phyloP scores from a whole-genome alignment of 2,113 vertebrate species.

The Thermophis baileyi region DNA sequence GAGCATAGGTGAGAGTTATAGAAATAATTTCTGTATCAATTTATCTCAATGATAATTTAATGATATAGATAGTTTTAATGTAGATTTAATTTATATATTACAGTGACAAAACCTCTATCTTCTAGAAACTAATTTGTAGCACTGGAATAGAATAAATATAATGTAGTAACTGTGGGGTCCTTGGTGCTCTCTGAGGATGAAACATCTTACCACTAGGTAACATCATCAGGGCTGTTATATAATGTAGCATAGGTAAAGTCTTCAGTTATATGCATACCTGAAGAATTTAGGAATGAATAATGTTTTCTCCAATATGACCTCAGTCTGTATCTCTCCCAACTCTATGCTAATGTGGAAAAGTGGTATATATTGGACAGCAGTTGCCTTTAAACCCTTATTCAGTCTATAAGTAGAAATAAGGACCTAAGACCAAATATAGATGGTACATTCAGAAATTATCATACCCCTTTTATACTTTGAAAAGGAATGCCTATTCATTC shows the following conservation, averaged over 20 bases:
- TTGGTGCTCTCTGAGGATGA: not conserved
- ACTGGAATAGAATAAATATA: not conserved
- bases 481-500: not conserved
- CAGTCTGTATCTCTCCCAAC: not conserved
- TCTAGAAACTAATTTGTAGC: not conserved
- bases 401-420: not conserved
- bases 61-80: not conserved
- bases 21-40: not conserved
- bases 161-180: not conserved
- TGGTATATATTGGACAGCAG: not conserved
- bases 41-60: not conserved
- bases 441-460: not conserved
- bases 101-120: not conserved
- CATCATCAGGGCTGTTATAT: not conserved
- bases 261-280: not conserved
- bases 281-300: not conserved
- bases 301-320: not conserved
- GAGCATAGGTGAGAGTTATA: not conserved
- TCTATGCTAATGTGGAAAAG: not conserved
- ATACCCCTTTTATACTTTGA: not conserved
- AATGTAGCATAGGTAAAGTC: not conserved
- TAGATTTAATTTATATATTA: not conserved
- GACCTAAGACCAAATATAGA: not conserved
- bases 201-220: not conserved
- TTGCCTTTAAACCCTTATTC: not conserved